These are phyloP conservation scores for Andricus quercusramuli DNA, from an alignment of 2,888 invertebrate genomes.

Conservation along the genomic window DNA sequence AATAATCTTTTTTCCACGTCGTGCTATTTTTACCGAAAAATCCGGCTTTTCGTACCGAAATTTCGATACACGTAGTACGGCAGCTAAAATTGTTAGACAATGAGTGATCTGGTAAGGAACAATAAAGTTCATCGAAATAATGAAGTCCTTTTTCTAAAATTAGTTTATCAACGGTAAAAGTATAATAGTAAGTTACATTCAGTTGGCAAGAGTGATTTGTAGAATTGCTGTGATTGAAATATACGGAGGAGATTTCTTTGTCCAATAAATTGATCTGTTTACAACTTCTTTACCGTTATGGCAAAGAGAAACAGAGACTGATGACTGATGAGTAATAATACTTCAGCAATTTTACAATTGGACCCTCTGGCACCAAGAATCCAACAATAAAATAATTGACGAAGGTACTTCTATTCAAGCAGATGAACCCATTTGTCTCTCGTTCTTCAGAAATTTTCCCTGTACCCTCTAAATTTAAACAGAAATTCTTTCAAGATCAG, in stretches of 20 bases:
- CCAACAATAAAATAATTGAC: too few relatives aligned
- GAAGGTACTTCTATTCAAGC: too few relatives aligned
- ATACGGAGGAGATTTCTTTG: neutral
- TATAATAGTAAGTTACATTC: neutral
- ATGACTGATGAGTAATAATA: neutral
- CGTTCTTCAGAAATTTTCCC: neutral
- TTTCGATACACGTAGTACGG: too few relatives aligned
- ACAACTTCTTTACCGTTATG: neutral
- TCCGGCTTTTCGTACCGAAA: too few relatives aligned
- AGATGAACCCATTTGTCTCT: neutral
- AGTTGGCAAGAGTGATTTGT: neutral
- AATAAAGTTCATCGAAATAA: neutral
- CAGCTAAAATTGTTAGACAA: too few relatives aligned
- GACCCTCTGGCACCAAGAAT: neutral
- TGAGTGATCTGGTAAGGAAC: neutral
- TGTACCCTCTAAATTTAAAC: too few relatives aligned
- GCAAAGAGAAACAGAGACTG: neutral
- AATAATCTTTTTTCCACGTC: too few relatives aligned
- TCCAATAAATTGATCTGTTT: slow-evolving; percentile 2
- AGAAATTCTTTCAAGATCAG: too few relatives aligned
- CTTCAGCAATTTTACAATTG: neutral
- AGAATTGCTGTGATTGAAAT: neutral
- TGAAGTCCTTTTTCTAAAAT: neutral
- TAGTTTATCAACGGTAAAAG: neutral
- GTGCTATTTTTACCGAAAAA: too few relatives aligned